Base-by-base conservation (phyloP, 2,113 vertebrate species). In the Pluvianellus socialis region DNA sequence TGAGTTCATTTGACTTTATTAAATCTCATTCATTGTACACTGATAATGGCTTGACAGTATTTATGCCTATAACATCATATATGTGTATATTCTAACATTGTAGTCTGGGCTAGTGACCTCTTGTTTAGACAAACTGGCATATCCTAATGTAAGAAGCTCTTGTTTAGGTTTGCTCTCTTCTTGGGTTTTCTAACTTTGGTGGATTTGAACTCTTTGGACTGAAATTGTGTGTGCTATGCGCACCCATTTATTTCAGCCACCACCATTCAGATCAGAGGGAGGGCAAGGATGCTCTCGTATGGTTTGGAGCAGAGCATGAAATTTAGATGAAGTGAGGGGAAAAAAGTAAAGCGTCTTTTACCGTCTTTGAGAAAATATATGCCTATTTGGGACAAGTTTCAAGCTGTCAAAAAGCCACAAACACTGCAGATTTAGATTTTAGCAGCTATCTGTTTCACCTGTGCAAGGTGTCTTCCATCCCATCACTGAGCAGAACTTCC, bases 1-100 rank as follows among this genome's bases (percentile, higher is more conserved):
- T 79, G 33, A 21, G 47, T 75, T 94, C 72, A 63, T 72, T 61
- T 68, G 70, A 32, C 88, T 92, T 94, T 81, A 95, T 94, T 94
- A 79, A 67, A 81, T 96, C 65, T 89, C 33, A 14, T 75, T 91
- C 86, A 75, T 42, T 79, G n/a, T 81, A 21, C 49, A 58, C 14
- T 70, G 73, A 81, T 88, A 88, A 84, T 38, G 49, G 21, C 50
- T 91, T 81, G 61, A 68, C n/a, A 87, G 76, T 75, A 75, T 87
- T 81, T 94, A 72, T 89, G 70, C 65, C 68, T 83, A 2, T 52
- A 65, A 87, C 14, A 45, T 10, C 33, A 26, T 10, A 4, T 22
- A 8, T 30, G 47, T 74, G 7, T 26, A 12, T 49, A 30, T 74
- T 62, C 73, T 71, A 47, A 56, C 32, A 45, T 0, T 42, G 35